Conservation (phyloP, 2,113 vertebrate genomes). For the Oncorhynchus nerka region DNA sequence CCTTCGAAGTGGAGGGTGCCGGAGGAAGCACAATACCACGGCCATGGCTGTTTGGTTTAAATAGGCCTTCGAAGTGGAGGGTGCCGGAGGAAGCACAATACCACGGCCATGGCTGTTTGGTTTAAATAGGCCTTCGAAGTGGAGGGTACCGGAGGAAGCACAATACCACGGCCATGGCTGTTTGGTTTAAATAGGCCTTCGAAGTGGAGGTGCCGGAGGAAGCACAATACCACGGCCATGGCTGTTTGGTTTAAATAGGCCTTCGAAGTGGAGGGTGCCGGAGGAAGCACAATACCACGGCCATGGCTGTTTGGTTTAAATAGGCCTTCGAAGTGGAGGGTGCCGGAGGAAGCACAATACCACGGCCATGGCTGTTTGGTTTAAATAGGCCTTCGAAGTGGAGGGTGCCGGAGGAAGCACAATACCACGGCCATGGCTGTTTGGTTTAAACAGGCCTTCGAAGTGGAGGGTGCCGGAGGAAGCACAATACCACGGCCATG, state of each 20-base stretch:
- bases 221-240: conserved; percentile 58
- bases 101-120: conserved; percentile 35
- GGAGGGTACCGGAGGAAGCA: conserved; percentile 43
- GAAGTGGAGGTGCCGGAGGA: conserved; percentile 29
- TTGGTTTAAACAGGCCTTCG: conserved; percentile 56
- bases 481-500: conserved; percentile 58
- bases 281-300: conserved; percentile 62
- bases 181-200: conserved; percentile 57
- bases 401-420: conserved; percentile 46
- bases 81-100: conserved; percentile 58
- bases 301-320: conserved; percentile 38
- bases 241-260: conserved; percentile 52
- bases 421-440: conserved; percentile 49
- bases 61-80: conserved; percentile 41
- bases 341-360: conserved; percentile 60
- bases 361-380: conserved; percentile 27
- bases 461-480: conserved; percentile 30
- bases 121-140: conserved; percentile 52
- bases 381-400: conserved; percentile 51
- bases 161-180: conserved; percentile 51
- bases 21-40: conserved; percentile 62
- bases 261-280: conserved; percentile 21
- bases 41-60: conserved; percentile 38
- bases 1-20: conserved; percentile 24
- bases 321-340: conserved; percentile 41